Conservation (phyloP, 2,113 vertebrate genomes). For the Procavia capensis region DNA sequence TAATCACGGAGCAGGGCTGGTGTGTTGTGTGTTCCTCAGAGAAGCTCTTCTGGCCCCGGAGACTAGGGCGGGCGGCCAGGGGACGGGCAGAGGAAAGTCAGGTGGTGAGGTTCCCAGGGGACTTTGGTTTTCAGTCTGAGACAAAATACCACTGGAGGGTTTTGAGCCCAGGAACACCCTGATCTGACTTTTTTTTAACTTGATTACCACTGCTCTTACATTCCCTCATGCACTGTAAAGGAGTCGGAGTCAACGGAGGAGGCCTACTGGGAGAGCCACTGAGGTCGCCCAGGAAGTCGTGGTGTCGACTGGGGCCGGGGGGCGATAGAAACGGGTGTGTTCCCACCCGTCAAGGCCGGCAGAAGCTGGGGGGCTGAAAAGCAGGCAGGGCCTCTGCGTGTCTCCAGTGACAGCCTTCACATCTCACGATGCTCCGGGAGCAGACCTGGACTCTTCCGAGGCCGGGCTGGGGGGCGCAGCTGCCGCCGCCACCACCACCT, state of each 20-base stretch:
- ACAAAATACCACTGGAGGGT: background rate
- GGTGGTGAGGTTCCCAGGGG: background rate
- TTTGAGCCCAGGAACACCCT: background rate
- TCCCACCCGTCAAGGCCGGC: no score
- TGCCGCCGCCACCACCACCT: no score
- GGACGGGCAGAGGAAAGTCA: background rate
- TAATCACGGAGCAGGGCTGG: background rate
- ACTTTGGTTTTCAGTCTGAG: background rate
- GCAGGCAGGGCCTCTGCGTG: no score
- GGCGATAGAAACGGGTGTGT: no score
- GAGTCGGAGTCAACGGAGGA: background rate
- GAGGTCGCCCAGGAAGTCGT: constrained; percentile 18
- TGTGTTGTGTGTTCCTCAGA: background rate
- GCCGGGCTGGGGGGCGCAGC: no score
- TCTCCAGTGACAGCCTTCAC: no score
- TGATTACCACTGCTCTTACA: constrained; percentile 13
- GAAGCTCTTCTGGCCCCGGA: background rate
- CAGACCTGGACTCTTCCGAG: no score
- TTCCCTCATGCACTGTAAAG: background rate
- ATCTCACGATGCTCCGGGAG: no score
- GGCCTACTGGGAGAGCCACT: constrained; percentile 1
- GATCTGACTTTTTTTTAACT: background rate
- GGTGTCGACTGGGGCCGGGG: background rate
- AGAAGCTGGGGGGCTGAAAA: no score
- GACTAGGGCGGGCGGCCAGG: background rate